A percentile compares a stretch with the other conserved stretches of the same genome.
Conservation (phyloP, 2,888 invertebrate genomes). For the Eristalinus aeneus region DNA sequence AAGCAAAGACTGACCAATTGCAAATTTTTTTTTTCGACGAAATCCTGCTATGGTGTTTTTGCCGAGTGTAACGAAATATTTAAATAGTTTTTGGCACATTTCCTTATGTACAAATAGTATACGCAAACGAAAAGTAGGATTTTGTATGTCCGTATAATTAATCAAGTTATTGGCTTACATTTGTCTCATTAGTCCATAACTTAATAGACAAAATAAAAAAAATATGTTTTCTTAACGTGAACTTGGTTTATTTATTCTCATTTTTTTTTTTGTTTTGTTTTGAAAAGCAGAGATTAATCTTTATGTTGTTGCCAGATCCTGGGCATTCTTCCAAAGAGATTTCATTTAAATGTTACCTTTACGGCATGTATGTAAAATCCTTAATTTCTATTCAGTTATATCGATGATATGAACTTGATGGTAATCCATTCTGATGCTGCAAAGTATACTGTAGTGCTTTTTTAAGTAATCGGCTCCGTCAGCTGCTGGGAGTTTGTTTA, state of each 20-base stretch:
- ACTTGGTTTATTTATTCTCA: neutral
- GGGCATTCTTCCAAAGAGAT: too few relatives aligned
- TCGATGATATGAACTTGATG: neutral
- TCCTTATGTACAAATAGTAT: neutral
- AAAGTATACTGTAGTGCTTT: too few relatives aligned
- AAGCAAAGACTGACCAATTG: conserved; percentile 45
- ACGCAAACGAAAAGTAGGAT: neutral
- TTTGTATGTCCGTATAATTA: neutral
- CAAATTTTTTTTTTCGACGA: neutral
- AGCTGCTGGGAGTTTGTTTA: too few relatives aligned
- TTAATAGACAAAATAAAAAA: neutral
- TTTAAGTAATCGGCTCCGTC: too few relatives aligned
- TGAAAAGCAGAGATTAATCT: neutral
- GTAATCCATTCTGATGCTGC: too few relatives aligned
- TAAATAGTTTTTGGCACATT: neutral
- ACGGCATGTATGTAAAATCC: neutral
- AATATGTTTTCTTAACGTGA: neutral
- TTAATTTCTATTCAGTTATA: neutral
- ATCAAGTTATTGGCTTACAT: neutral
- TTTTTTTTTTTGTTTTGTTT: too few relatives aligned
- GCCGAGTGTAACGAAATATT: neutral
- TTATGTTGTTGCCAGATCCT: neutral
- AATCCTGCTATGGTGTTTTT: neutral
- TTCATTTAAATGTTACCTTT: too few relatives aligned
- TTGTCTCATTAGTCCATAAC: neutral